Evolutionary conservation across 2,113 vertebrate species (phyloP).

Genomic region (Gymnorhina tibicen): DNA sequence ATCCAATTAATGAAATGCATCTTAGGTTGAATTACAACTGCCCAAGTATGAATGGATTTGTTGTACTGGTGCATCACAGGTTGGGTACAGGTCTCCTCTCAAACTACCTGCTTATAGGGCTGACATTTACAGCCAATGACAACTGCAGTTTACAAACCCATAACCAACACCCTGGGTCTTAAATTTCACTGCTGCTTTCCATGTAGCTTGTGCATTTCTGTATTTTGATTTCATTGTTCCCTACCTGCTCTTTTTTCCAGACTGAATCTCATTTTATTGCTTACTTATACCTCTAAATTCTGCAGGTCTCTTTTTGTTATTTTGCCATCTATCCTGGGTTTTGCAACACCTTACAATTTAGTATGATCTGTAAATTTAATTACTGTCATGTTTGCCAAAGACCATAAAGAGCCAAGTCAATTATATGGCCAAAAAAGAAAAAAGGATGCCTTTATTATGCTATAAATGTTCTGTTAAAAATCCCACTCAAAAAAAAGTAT

Average conservation of each 20-base stretch:
- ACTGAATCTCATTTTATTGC: conserved; percentile 33
- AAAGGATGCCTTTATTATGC: neutral
- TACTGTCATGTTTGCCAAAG: conserved; percentile 25
- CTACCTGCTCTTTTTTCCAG: neutral
- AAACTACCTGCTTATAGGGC: neutral
- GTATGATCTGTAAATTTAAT: conserved; percentile 53
- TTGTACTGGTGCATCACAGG: neutral
- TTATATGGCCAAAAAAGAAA: neutral
- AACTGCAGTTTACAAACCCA: neutral
- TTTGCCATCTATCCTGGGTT: conserved; percentile 7
- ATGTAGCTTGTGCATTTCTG: neutral
- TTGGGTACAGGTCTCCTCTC: neutral
- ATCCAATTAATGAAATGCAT: neutral
- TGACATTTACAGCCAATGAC: neutral
- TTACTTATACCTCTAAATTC: conserved; percentile 29
- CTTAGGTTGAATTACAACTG: neutral
- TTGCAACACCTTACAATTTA: conserved; percentile 43
- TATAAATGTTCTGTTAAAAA: conserved; percentile 19
- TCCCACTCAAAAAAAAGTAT: neutral
- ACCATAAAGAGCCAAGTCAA: conserved; percentile 28
- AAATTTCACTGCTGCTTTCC: neutral
- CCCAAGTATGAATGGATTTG: neutral
- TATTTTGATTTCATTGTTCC: conserved; percentile 29
- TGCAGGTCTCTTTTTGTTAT: conserved; percentile 40
- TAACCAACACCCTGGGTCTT: neutral